A percentile compares a stretch with the other conserved stretches of the same genome.
phyloP scores from a whole-genome alignment of 2,888 invertebrate species.

The Synergus japonicus region DNA sequence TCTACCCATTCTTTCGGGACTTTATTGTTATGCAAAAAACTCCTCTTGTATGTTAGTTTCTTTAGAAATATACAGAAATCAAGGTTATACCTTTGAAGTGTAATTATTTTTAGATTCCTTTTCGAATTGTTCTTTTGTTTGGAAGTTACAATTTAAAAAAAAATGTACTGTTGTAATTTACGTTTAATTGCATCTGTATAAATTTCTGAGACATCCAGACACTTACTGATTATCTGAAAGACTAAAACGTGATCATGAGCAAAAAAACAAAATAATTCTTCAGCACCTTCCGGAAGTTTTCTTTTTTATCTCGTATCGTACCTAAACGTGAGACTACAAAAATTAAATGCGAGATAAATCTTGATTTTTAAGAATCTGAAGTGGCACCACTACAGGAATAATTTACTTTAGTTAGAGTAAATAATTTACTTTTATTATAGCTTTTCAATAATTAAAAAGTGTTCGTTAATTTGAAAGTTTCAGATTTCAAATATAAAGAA shows the following conservation, averaged over 20 bases:
- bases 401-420: not conserved
- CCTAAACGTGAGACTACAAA: conserved; percentile 7
- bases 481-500: not conserved
- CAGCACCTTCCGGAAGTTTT: not conserved
- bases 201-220: not conserved
- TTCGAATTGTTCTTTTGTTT: not conserved
- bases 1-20: not conserved
- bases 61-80: not conserved
- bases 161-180: not conserved
- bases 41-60: not conserved
- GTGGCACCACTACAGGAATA: not conserved
- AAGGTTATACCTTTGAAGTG: not conserved
- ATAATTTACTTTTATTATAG: no score
- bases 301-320: not conserved
- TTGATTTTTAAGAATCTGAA: not conserved
- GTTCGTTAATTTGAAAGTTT: no score
- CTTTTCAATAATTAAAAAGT: no score
- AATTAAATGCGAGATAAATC: not conserved
- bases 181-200: no score
- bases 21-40: not conserved
- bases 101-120: not conserved
- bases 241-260: not conserved
- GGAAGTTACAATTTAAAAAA: not conserved
- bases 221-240: not conserved
- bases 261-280: not conserved